phyloP scores from a whole-genome alignment of 2,797 vertebrate species.

The Pteropus rufus region DNA sequence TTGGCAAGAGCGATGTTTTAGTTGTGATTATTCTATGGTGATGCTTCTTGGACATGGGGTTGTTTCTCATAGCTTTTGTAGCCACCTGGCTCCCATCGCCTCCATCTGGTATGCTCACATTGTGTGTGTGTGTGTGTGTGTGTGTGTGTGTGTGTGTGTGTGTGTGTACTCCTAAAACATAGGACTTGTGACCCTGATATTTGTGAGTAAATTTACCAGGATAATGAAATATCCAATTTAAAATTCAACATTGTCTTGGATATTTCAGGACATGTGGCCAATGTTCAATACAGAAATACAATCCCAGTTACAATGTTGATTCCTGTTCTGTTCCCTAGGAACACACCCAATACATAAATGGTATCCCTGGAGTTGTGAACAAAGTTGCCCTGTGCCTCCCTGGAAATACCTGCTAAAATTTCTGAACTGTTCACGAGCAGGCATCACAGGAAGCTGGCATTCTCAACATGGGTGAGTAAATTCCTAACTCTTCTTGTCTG shows the following conservation, averaged over 20 bases:
- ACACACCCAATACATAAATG: not conserved
- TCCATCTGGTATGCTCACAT: not conserved
- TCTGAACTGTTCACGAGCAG: not conserved
- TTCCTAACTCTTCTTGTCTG: not conserved
- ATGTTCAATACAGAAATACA: not conserved
- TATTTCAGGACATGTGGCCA: not conserved
- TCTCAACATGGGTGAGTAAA: not conserved
- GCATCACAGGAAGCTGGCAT: accelerated
- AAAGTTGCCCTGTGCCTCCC: not conserved
- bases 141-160: too few species aligned
- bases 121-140: not conserved
- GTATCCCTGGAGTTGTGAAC: not conserved
- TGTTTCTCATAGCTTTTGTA: not conserved
- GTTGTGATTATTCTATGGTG: not conserved
- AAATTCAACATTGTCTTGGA: not conserved
- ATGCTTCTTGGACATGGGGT: not conserved
- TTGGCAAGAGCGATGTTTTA: too few species aligned
- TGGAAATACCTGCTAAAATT: not conserved
- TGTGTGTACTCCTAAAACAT: not conserved
- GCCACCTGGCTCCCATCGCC: too few species aligned
- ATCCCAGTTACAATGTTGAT: not conserved
- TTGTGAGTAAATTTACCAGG: not conserved
- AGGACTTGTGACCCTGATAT: not conserved
- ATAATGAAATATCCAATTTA: not conserved
- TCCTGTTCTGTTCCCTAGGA: not conserved